These are phyloP conservation scores for Phalacrocorax brasilianus DNA, from an alignment of 2,113 vertebrate species.

Conservation along the genomic window DNA sequence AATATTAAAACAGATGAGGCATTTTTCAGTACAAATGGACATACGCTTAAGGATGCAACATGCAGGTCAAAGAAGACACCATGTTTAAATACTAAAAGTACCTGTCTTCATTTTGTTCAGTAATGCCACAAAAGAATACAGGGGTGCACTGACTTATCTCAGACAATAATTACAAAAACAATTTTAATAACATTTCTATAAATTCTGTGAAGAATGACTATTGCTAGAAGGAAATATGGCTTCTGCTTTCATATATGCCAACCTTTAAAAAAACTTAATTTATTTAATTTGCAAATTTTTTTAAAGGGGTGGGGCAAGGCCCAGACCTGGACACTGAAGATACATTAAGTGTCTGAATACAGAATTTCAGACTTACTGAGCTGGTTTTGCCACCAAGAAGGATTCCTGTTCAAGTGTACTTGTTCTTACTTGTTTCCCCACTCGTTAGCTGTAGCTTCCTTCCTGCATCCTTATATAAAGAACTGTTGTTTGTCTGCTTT, in stretches of 20 bases:
- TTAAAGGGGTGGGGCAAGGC: background rate
- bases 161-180: background rate
- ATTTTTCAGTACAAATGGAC: background rate
- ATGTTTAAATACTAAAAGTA: background rate
- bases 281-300: background rate
- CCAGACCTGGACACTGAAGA: background rate
- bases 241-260: background rate
- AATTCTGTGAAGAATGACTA: background rate
- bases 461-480: background rate
- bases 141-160: background rate
- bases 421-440: background rate
- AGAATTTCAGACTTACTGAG: background rate
- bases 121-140: background rate
- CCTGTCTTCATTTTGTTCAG: background rate
- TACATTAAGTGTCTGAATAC: background rate
- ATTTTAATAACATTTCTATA: background rate
- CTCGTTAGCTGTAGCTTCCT: background rate
- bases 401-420: background rate
- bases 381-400: background rate
- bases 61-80: background rate
- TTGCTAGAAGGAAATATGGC: background rate
- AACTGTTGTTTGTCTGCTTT: background rate
- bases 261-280: background rate
- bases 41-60: background rate
- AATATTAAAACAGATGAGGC: background rate